A percentile compares a stretch with the other conserved stretches of the same genome.
Conservation (phyloP, 2,888 invertebrate genomes). For the Lutraria lutraria region DNA sequence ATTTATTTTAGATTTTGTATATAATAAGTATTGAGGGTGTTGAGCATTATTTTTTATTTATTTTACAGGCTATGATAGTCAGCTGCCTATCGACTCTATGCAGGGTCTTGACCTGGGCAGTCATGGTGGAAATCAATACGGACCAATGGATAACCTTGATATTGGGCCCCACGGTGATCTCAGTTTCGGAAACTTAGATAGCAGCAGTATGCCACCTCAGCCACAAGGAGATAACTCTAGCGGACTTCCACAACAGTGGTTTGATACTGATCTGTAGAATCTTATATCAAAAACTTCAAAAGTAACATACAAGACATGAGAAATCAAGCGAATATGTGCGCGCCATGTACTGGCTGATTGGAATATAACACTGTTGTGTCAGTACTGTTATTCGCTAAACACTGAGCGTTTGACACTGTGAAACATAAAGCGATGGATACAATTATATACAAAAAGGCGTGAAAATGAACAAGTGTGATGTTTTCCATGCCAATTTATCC, state of each 20-base stretch:
- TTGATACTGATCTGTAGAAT: conserved; percentile 95
- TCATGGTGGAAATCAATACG: conserved; percentile 88
- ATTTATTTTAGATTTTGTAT: no score
- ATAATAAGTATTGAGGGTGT: no score
- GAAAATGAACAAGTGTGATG: background rate
- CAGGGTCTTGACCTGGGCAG: conserved; percentile 97
- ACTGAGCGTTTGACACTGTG: background rate
- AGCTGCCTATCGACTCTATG: conserved; percentile 98
- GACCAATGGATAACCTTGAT: conserved; percentile 90
- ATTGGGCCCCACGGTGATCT: conserved; percentile 89
- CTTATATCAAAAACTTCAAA: conserved; percentile 13
- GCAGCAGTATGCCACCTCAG: conserved; percentile 89
- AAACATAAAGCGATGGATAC: background rate
- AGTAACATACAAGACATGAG: background rate
- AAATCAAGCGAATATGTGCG: background rate
- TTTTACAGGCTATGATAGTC: conserved; percentile 94
- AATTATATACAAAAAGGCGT: background rate
- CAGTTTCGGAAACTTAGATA: conserved; percentile 91
- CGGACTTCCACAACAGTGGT: conserved; percentile 94
- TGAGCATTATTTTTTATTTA: background rate
- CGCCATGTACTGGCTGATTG: background rate
- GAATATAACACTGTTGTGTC: conserved; percentile 8
- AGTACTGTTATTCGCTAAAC: background rate
- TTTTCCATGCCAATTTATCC: background rate
- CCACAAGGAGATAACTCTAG: conserved; percentile 89